phyloP scores from a whole-genome alignment of 1,140 invertebrate genomes.

The Pseudomyrmex sp. region DNA sequence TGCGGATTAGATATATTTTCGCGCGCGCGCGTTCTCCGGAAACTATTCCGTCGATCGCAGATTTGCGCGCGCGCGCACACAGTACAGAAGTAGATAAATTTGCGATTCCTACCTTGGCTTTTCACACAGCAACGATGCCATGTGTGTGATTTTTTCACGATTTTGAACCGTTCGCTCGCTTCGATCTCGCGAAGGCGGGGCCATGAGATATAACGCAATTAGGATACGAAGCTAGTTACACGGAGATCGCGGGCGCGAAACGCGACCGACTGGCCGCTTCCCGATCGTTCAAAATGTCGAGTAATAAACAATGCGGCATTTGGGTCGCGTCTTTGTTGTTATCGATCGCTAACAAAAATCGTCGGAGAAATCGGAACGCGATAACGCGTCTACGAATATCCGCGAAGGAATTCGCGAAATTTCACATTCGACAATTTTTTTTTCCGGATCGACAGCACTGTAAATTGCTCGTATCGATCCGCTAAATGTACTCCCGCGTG shows the following conservation, averaged over 20 bases:
- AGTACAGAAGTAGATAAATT: conserved; percentile 42
- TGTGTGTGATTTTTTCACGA: conserved; percentile 14
- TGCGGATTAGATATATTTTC: neutral
- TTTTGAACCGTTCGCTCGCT: neutral
- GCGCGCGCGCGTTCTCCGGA: neutral
- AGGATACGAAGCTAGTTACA: conserved; percentile 26
- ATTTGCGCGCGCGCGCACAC: neutral
- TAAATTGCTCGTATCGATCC: neutral
- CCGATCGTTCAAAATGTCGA: conserved; percentile 10
- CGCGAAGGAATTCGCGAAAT: conserved; percentile 23
- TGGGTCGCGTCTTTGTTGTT: conserved; percentile 38
- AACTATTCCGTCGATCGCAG: neutral
- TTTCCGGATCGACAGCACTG: neutral
- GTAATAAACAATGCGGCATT: conserved; percentile 43
- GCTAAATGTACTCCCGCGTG: neutral
- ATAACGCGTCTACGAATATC: conserved; percentile 31
- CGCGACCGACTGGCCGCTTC: neutral
- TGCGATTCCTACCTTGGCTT: conserved; percentile 18
- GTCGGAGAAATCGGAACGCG: conserved; percentile 40
- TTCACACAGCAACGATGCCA: conserved; percentile 4
- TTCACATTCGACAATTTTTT: neutral
- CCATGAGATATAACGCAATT: conserved; percentile 45
- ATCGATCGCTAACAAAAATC: conserved; percentile 17
- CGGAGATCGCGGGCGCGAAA: conserved; percentile 1
- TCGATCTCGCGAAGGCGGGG: conserved; percentile 14